Evolutionary conservation across 23 tunicate genomes (phyloP), one percentile per base, ranked within the genome.

Genomic region (Clavelina lepadiformis): DNA sequence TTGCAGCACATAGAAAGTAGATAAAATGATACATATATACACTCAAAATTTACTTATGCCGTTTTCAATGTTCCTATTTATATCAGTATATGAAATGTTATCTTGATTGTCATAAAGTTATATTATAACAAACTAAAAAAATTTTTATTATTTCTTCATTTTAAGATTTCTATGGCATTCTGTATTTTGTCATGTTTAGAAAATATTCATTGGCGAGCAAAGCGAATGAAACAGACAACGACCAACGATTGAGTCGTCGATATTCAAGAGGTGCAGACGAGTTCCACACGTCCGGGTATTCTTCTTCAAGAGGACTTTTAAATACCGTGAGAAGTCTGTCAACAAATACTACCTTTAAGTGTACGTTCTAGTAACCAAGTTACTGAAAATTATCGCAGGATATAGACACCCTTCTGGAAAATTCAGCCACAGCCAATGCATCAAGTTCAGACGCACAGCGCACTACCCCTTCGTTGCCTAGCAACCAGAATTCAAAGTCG

Each of bases 191-290:
- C n/a, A n/a, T n/a, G n/a, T n/a, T n/a, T n/a, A n/a, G n/a, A n/a
- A n/a, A n/a, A n/a, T n/a, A n/a, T n/a, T n/a, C n/a, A n/a, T n/a
- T n/a, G n/a, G n/a, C n/a, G n/a, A n/a, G n/a, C n/a, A n/a, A n/a
- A n/a, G n/a, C n/a, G n/a, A n/a, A n/a, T n/a, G n/a, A n/a, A n/a
- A n/a, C n/a, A n/a, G n/a, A n/a, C n/a, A n/a, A n/a, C n/a, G n/a
- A n/a, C n/a, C n/a, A n/a, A n/a, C n/a, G n/a, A 41, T 59, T 79
- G 24, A 59, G 59, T 20, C 67, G 95, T n/a, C 59, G 86, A 20
- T 86, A 86, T 44, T 78, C 95, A 0, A 46, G 80, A 47, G 95
- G 95, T 15, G 95, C 95, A 50, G 95, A 86, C 61, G 95, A 86
- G 47, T 86, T 86, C 51, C 95, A 86, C 46, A 75, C 70, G 21